Evolutionary conservation across 2,888 invertebrate species (phyloP).

Genomic region (Drosophila nr. perissopoda): DNA sequence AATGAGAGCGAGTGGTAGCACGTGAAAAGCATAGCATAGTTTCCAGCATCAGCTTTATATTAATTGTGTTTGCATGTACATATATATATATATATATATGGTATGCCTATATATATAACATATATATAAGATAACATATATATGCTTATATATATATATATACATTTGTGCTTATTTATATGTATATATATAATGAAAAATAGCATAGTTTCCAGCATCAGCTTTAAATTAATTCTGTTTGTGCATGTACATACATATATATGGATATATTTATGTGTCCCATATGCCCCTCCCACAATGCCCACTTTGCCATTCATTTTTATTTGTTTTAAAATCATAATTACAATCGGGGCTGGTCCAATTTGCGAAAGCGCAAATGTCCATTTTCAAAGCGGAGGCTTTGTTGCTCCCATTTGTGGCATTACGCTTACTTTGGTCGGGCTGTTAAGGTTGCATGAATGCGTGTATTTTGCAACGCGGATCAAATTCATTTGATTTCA

Average conservation of each 20-base stretch:
- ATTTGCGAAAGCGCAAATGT: neutral
- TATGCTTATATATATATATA: neutral
- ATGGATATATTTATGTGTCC: slow-evolving; percentile 12
- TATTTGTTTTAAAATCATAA: neutral
- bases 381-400: neutral
- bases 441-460: neutral
- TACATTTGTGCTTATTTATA: no score
- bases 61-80: slow-evolving; percentile 47
- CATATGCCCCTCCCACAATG: slow-evolving; percentile 28
- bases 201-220: slow-evolving; percentile 47
- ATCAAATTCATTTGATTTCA: neutral
- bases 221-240: slow-evolving; percentile 65
- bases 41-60: slow-evolving; percentile 60
- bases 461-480: neutral
- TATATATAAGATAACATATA: neutral
- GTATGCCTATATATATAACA: no score
- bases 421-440: neutral
- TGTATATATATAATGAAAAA: neutral
- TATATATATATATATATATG: no score
- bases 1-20: slow-evolving; percentile 24
- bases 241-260: neutral
- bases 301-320: neutral
- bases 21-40: slow-evolving; percentile 60
- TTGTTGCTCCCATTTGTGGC: neutral
- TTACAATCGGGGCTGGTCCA: neutral